Evolutionary conservation across 2,888 invertebrate species (phyloP).

Genomic region (Vanessa cardui): DNA sequence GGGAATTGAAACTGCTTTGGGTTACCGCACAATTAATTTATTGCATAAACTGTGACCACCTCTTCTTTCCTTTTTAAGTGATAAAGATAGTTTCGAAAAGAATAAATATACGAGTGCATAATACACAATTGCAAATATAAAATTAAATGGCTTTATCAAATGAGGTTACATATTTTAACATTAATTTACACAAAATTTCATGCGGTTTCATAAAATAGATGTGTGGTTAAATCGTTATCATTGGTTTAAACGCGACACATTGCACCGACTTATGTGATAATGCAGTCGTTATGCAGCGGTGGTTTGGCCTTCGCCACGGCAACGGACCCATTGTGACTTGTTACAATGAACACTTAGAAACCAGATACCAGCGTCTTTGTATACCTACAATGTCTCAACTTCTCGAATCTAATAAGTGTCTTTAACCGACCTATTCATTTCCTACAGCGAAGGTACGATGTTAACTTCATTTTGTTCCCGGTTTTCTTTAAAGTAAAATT

Average conservation of each 20-base stretch:
- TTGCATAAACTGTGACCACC: conserved; percentile 19
- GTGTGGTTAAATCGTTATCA: conserved; percentile 13
- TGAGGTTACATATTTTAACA: conserved; percentile 1
- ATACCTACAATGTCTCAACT: conserved; percentile 51
- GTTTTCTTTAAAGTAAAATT: neutral
- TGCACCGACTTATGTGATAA: conserved; percentile 54
- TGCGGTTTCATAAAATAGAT: neutral
- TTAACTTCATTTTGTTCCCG: neutral
- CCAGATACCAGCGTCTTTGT: conserved; percentile 72
- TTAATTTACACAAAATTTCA: neutral
- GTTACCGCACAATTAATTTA: conserved; percentile 35
- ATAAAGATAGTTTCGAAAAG: too few relatives aligned
- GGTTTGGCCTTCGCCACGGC: conserved; percentile 76
- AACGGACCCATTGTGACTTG: conserved; percentile 69
- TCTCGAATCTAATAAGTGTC: conserved; percentile 55
- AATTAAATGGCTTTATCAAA: neutral
- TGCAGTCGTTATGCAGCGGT: conserved; percentile 73
- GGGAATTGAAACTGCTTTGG: conserved; percentile 40
- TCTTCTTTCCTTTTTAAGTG: neutral
- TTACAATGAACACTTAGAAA: conserved; percentile 77
- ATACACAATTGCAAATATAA: neutral
- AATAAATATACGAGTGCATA: too few relatives aligned
- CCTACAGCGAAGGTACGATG: conserved; percentile 32
- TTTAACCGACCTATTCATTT: conserved; percentile 40
- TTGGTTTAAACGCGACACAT: conserved; percentile 49